A percentile compares a stretch with the other conserved stretches of the same genome.
These are phyloP conservation scores for Sepioteuthis lessoniana DNA, from an alignment of 2,888 invertebrate genomes.

Conservation along the genomic window DNA sequence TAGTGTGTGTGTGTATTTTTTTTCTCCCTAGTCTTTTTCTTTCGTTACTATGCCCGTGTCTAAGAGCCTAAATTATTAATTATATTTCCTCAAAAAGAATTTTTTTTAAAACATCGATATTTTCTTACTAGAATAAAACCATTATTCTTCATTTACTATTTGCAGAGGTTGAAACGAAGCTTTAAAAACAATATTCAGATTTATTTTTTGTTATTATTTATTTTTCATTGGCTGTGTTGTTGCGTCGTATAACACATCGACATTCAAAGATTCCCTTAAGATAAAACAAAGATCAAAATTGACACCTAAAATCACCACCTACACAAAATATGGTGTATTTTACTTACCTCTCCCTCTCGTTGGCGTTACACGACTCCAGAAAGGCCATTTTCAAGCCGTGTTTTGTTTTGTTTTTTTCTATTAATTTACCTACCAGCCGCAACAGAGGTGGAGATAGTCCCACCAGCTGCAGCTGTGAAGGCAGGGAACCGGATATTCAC, in stretches of 20 bases:
- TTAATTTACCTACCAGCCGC: not conserved
- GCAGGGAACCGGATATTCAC: constrained; percentile 44
- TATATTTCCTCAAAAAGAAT: too few species aligned
- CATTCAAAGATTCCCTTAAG: not conserved
- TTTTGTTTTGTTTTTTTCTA: not conserved
- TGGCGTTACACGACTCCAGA: constrained; percentile 44
- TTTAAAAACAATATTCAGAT: not conserved
- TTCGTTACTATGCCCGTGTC: too few species aligned
- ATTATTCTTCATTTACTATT: not conserved
- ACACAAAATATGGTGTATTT: not conserved
- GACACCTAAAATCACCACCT: not conserved
- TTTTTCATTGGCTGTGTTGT: not conserved
- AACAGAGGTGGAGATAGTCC: constrained; percentile 1
- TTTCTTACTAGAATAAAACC: too few species aligned
- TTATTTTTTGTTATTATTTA: not conserved
- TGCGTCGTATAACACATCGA: not conserved
- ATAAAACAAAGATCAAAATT: not conserved
- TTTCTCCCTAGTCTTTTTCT: too few species aligned
- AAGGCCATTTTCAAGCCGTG: constrained; percentile 44
- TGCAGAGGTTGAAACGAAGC: not conserved
- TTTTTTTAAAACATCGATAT: too few species aligned
- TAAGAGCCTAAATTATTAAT: too few species aligned
- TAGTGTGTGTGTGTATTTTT: too few species aligned
- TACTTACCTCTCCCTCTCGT: constrained; percentile 47
- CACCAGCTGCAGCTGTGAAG: constrained; percentile 24